Percentiles rank a stretch among this genome's conserved stretches.
These are phyloP conservation scores for Pipra filicauda DNA, from an alignment of 2,113 vertebrate species.

Conservation along the genomic window DNA sequence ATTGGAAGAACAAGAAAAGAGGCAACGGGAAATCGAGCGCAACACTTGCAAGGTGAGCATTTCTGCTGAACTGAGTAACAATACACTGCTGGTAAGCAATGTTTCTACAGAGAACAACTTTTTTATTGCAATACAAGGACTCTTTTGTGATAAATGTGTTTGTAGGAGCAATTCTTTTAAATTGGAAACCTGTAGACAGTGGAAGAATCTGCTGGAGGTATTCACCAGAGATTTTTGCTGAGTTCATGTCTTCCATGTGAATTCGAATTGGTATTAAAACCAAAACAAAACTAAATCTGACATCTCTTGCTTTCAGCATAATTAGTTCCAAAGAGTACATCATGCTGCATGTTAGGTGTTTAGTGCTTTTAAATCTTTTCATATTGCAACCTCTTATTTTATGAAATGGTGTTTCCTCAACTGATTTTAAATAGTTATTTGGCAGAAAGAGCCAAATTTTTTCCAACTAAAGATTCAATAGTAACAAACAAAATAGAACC, in stretches of 20 bases:
- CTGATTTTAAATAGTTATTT: not conserved
- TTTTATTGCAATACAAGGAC: not conserved
- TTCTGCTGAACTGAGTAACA: not conserved
- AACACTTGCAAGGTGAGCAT: conserved; percentile 95
- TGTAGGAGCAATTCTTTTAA: not conserved
- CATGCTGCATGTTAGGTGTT: not conserved
- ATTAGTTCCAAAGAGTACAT: not conserved
- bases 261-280: not conserved
- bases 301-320: not conserved
- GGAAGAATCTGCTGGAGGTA: not conserved
- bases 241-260: not conserved
- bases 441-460: not conserved
- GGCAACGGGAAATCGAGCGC: conserved; percentile 94
- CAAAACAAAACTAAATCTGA: not conserved
- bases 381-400: not conserved
- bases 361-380: not conserved
- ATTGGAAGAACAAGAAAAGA: conserved; percentile 95
- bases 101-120: not conserved
- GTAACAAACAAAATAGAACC: not conserved
- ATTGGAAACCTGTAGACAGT: not conserved
- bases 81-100: not conserved
- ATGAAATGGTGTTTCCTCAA: not conserved
- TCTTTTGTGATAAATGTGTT: not conserved
- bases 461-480: not conserved
- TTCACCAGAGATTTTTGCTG: not conserved